Evolutionary conservation across 1,140 invertebrate species (phyloP), one percentile per base, ranked within the genome.

Genomic region (Centruroides sculpturatus): DNA sequence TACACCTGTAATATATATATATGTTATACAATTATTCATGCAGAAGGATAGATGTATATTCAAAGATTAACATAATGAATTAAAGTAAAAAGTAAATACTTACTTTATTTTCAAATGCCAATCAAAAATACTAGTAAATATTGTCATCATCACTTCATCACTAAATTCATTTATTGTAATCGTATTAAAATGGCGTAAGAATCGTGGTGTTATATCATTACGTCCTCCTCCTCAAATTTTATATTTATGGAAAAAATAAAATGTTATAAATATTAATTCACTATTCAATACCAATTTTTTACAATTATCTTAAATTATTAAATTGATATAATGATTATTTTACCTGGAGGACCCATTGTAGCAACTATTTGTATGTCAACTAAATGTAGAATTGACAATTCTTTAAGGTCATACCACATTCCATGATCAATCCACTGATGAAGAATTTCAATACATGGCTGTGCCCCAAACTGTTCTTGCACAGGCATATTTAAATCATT

Each of bases 401-500:
- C 89, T 71, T 91, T 92, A n/a, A 84, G 77, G 71, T 96, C 90
- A 71, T 93, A 92, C 92, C 92, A 96, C 65, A 86, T 85, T 68
- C 82, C 82, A 64, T 95, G 86, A 74, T 97, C 93, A 12, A 94
- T 77, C 80, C 85, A 88, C 74, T 95, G 92, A 12, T 92, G 77
- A 2, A 96, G 71, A 34, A 97, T 73, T 72, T 97, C 92, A 55
- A 96, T 89, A 0, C 92, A 88, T 0, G 92, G 91, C 73, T 94
- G 90, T 1, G 90, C 90, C 0, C 91, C 91, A 71, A 90, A 94
- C 6, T 80, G 80, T 74, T 92, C 88, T 60, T 85, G 83, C 64
- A 87, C 74, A 0, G 92, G 92, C 87, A 95, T 91, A 66, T 91
- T 94, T 4, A 97, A 80, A 72, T 97, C 92, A 71, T 97, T 92